A percentile compares a stretch with the other conserved stretches of the same genome.
These are phyloP conservation scores for Brenthis daphne DNA, from an alignment of 2,888 invertebrate genomes.

Conservation along the genomic window DNA sequence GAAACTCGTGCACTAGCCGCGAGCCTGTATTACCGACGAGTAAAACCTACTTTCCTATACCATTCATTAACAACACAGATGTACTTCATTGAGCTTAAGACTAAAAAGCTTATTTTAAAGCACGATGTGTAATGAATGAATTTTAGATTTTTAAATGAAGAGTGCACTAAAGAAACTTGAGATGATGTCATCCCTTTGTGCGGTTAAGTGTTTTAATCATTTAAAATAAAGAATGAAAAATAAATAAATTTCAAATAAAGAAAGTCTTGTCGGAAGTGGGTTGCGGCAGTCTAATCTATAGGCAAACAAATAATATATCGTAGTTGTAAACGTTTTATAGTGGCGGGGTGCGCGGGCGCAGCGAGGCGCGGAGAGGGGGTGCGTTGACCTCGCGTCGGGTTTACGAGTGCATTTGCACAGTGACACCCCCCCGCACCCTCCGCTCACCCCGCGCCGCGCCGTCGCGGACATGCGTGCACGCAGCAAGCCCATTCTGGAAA, in stretches of 20 bases:
- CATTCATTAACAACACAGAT: slow-evolving; percentile 14
- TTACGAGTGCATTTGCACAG: slow-evolving; percentile 81
- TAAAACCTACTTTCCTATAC: slow-evolving; percentile 20
- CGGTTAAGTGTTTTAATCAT: slow-evolving; percentile 8
- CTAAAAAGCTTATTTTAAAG: slow-evolving; percentile 27
- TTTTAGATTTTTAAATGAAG: slow-evolving; percentile 13
- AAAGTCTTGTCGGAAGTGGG: slow-evolving; percentile 18
- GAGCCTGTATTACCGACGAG: slow-evolving; percentile 42
- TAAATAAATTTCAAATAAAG: neutral
- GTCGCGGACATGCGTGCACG: slow-evolving; percentile 58
- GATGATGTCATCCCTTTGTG: slow-evolving; percentile 25
- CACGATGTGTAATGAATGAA: slow-evolving; percentile 30
- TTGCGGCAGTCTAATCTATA: slow-evolving; percentile 33
- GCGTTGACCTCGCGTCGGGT: slow-evolving; percentile 73
- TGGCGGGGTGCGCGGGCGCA: slow-evolving; percentile 48
- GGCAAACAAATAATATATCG: slow-evolving; percentile 61
- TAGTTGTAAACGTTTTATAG: slow-evolving; percentile 67
- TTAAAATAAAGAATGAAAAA: neutral
- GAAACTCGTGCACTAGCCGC: slow-evolving; percentile 42
- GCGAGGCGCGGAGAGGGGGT: slow-evolving; percentile 56
- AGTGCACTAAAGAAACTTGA: slow-evolving; percentile 26
- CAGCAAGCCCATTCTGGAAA: slow-evolving; percentile 61
- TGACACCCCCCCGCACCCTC: slow-evolving; percentile 66
- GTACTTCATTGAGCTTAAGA: slow-evolving; percentile 32
- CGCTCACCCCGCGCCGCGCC: slow-evolving; percentile 34